Conservation (phyloP, 2,888 invertebrate species). For the Drosophila buzzatii region DNA sequence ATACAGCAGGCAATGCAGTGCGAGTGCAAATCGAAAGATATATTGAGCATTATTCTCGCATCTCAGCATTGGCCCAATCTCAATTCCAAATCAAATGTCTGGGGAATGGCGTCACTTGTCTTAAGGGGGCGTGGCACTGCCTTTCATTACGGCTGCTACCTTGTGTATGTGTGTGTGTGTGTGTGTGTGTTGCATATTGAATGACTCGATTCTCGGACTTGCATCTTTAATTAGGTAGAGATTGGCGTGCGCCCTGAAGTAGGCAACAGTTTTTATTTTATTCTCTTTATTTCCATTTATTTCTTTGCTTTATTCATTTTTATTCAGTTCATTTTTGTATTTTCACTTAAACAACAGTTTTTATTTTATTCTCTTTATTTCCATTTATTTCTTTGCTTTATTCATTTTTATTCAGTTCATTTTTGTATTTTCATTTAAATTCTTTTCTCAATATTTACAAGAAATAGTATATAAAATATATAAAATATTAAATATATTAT, state of each 20-base stretch:
- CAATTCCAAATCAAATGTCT: constrained; percentile 14
- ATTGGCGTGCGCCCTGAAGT: constrained; percentile 19
- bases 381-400: too few relatives aligned
- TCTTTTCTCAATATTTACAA: too few relatives aligned
- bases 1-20: constrained; percentile 46
- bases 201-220: constrained; percentile 54
- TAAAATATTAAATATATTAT: too few relatives aligned
- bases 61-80: constrained; percentile 37
- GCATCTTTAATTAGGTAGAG: constrained; percentile 50
- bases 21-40: constrained; percentile 52
- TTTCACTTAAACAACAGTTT: too few relatives aligned
- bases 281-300: too few relatives aligned
- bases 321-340: not conserved
- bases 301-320: not conserved
- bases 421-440: too few relatives aligned
- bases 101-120: constrained; percentile 7
- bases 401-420: too few relatives aligned
- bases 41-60: constrained; percentile 54
- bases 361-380: not conserved
- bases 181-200: constrained; percentile 43
- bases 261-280: constrained; percentile 21
- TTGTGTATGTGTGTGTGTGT: not conserved
- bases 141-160: not conserved
- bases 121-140: constrained; percentile 6
- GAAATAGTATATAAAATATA: too few relatives aligned